These are phyloP conservation scores for Drosophila rufa DNA, from an alignment of 1,140 invertebrate species.

Conservation along the genomic window DNA sequence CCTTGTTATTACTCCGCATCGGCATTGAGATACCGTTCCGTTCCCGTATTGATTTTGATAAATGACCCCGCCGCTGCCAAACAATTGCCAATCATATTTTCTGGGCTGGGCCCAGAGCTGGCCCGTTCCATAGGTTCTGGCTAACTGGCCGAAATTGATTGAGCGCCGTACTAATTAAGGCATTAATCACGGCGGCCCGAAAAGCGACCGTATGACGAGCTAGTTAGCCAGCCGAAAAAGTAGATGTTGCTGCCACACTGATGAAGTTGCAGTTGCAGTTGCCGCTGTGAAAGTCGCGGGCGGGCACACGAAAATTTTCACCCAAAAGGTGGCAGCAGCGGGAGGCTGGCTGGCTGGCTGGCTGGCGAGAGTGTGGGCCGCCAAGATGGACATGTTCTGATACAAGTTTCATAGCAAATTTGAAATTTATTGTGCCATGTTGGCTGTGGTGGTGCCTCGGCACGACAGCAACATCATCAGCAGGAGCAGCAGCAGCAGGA, in stretches of 20 bases:
- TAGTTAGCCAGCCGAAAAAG: slow-evolving; percentile 4
- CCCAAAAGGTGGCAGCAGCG: slow-evolving; percentile 35
- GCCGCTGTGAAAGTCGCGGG: slow-evolving; percentile 57
- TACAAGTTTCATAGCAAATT: slow-evolving; percentile 82
- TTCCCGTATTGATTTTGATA: slow-evolving; percentile 80
- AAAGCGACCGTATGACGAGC: slow-evolving; percentile 30
- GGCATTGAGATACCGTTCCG: slow-evolving; percentile 67
- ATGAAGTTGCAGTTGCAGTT: slow-evolving; percentile 23
- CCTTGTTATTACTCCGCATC: slow-evolving; percentile 62
- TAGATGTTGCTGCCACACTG: slow-evolving; percentile 15
- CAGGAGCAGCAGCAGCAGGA: slow-evolving; percentile 28
- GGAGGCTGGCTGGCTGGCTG: background rate
- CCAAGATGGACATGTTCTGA: slow-evolving; percentile 81
- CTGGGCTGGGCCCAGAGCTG: slow-evolving; percentile 51
- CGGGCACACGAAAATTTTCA: slow-evolving; percentile 62
- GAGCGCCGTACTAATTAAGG: slow-evolving; percentile 73
- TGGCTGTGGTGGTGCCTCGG: slow-evolving; percentile 25
- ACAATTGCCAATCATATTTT: slow-evolving; percentile 64
- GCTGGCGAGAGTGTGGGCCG: slow-evolving; percentile 57
- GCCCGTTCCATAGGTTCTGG: slow-evolving; percentile 36
- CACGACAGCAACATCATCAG: slow-evolving; percentile 61
- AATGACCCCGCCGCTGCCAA: slow-evolving; percentile 53
- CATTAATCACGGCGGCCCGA: slow-evolving; percentile 63
- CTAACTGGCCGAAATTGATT: slow-evolving; percentile 48
- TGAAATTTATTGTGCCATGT: slow-evolving; percentile 76